phyloP scores from a whole-genome alignment of 1,140 invertebrate species.

The Bombus turneri region DNA sequence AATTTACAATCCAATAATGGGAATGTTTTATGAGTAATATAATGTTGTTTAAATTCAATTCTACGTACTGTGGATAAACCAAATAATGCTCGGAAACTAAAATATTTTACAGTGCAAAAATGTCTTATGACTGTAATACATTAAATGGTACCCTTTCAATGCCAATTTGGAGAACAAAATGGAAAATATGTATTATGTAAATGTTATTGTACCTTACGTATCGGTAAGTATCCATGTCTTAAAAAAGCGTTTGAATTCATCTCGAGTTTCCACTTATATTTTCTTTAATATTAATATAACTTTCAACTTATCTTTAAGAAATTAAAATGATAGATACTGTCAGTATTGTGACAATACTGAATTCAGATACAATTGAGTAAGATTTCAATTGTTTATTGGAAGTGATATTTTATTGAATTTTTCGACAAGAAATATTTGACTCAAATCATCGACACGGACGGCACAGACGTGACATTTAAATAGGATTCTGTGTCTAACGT shows the following conservation, averaged over 20 bases:
- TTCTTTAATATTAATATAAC: no score
- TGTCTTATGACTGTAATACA: no score
- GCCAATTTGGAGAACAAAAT: not conserved
- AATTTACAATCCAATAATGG: no score
- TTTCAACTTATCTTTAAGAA: not conserved
- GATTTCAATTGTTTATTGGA: not conserved
- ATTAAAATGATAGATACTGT: not conserved
- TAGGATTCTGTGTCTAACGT: no score
- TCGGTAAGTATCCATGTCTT: slow-evolving; percentile 65
- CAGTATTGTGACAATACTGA: not conserved
- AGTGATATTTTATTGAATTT: no score
- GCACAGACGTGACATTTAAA: no score
- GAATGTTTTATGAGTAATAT: no score
- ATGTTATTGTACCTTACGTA: slow-evolving; percentile 63
- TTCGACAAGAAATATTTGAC: not conserved
- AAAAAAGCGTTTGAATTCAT: slow-evolving; percentile 34
- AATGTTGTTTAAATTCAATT: no score
- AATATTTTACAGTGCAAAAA: no score
- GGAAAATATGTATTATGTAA: not conserved
- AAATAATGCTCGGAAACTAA: no score
- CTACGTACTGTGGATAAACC: no score
- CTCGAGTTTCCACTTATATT: not conserved
- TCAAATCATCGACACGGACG: not conserved
- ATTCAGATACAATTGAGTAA: not conserved
- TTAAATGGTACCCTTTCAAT: no score